Evolutionary conservation across 1,140 invertebrate genomes (phyloP).

Genomic region (Achatina immaculata): DNA sequence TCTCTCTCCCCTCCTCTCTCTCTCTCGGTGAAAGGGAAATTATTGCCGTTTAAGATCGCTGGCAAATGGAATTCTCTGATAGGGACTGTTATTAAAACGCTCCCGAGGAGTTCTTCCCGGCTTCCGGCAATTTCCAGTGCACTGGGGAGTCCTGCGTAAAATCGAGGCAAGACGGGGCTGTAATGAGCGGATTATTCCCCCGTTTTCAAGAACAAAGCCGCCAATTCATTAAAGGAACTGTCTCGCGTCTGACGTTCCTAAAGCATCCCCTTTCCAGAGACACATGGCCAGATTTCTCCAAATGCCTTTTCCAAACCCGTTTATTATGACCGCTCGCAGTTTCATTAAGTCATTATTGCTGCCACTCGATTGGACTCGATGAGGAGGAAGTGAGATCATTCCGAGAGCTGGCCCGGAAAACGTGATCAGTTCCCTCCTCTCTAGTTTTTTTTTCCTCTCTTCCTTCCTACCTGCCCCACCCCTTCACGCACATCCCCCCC

Average conservation of each 20-base stretch:
- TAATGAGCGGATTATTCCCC: conserved; percentile 34
- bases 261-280: background rate
- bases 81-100: conserved; percentile 27
- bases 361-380: conserved; percentile 15
- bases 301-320: background rate
- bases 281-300: conserved; percentile 2
- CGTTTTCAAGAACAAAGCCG: conserved; percentile 34
- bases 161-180: conserved; percentile 14
- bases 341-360: conserved; percentile 27
- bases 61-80: conserved; percentile 35
- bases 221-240: conserved; percentile 33
- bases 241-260: conserved; percentile 8
- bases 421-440: background rate
- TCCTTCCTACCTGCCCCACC: background rate
- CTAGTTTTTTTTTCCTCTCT: background rate
- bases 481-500: background rate
- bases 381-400: conserved; percentile 4
- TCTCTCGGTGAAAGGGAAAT: background rate
- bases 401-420: conserved; percentile 11
- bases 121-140: conserved; percentile 33
- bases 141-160: conserved; percentile 27
- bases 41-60: conserved; percentile 30
- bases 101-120: background rate
- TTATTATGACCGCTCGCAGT: background rate
- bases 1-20: no score